These are phyloP conservation scores for Melanostigma gelatinosum DNA, from an alignment of 2,113 vertebrate genomes.

Conservation along the genomic window DNA sequence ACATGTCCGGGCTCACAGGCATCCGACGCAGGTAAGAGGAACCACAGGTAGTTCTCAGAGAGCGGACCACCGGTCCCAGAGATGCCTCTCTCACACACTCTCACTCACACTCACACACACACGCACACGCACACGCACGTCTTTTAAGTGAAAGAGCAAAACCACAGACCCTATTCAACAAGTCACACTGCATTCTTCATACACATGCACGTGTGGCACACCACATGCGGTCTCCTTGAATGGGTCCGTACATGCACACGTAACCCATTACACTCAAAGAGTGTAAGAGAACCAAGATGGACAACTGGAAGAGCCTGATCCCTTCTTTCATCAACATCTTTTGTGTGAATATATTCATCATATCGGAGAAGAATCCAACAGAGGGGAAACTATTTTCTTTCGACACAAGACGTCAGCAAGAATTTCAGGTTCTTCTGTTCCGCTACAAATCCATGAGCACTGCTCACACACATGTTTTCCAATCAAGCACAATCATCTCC, in stretches of 20 bases:
- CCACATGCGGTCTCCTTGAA: constrained; percentile 49
- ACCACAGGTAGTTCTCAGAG: constrained; percentile 21
- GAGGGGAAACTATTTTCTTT: background rate
- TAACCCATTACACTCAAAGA: background rate
- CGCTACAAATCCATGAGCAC: constrained; percentile 32
- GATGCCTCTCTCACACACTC: constrained; percentile 32
- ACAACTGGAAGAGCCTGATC: constrained; percentile 36
- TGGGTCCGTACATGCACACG: constrained; percentile 59
- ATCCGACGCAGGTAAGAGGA: constrained; percentile 33
- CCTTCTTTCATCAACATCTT: background rate
- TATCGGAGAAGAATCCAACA: background rate
- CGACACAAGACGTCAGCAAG: background rate
- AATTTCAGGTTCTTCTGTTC: constrained; percentile 30
- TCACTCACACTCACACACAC: background rate
- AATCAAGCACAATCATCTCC: background rate
- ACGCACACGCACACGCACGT: constrained; percentile 25
- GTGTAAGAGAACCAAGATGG: constrained; percentile 5
- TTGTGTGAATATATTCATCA: background rate
- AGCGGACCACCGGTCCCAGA: constrained; percentile 29
- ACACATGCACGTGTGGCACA: constrained; percentile 66
- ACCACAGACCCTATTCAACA: constrained; percentile 27
- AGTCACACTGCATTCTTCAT: constrained; percentile 55
- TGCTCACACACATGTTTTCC: constrained; percentile 27
- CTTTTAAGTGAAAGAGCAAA: constrained; percentile 18
- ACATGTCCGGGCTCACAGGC: constrained; percentile 39